Conservation (phyloP, 2,888 invertebrate species). For the Lasiommata megera region DNA sequence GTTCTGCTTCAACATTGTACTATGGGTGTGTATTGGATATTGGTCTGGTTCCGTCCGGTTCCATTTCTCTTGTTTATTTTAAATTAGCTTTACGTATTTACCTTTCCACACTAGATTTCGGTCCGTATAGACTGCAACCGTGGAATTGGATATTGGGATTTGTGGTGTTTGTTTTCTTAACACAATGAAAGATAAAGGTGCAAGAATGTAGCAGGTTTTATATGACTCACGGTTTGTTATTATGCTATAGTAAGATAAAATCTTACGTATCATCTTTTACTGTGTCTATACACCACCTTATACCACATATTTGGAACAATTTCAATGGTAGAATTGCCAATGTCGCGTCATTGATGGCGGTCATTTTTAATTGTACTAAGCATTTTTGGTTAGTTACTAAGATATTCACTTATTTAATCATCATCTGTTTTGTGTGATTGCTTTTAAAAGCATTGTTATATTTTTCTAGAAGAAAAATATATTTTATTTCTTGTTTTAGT, state of each 20-base stretch:
- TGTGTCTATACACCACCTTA: too few relatives aligned
- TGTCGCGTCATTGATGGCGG: too few relatives aligned
- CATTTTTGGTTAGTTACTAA: too few relatives aligned
- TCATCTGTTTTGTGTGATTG: too few relatives aligned
- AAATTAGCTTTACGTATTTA: conserved; percentile 36
- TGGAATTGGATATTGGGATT: conserved; percentile 26
- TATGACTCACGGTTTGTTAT: conserved; percentile 7
- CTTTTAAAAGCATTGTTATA: too few relatives aligned
- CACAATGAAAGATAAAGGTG: background rate
- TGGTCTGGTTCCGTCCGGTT: conserved; percentile 16
- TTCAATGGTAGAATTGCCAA: background rate
- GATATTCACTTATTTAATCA: too few relatives aligned
- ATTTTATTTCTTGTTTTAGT: too few relatives aligned
- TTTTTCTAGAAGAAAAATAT: too few relatives aligned
- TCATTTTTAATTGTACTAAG: too few relatives aligned
- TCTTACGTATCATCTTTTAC: background rate
- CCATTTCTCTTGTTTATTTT: conserved; percentile 36
- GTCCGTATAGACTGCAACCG: conserved; percentile 14
- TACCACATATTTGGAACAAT: background rate
- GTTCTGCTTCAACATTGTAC: conserved; percentile 89
- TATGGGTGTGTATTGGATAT: conserved; percentile 84
- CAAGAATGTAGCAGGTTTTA: background rate
- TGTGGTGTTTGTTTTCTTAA: conserved; percentile 12
- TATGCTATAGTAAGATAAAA: too few relatives aligned
- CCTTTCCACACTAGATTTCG: conserved; percentile 23